Conservation (phyloP, 2,797 vertebrate species). For the Malacoctenus gilli region DNA sequence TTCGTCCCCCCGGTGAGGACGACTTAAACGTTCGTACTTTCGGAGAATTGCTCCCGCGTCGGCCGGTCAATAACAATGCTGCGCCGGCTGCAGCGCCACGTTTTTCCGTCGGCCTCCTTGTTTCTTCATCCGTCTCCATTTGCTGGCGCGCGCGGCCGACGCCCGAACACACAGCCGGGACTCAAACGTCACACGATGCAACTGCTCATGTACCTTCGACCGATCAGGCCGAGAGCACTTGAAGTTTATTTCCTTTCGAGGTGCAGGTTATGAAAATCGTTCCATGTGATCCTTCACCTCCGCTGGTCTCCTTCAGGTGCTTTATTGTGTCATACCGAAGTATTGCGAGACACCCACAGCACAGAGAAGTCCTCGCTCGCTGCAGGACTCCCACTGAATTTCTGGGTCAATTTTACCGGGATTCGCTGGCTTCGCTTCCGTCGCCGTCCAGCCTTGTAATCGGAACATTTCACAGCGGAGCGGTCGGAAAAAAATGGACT, state of each 20-base stretch:
- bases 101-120: no score
- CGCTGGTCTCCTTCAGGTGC: no score
- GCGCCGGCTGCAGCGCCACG: no score
- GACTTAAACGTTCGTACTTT: constrained; percentile 6
- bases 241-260: not conserved
- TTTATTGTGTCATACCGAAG: no score
- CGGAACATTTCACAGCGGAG: no score
- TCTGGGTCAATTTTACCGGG: no score
- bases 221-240: constrained; percentile 2
- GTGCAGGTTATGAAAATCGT: no score
- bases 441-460: no score
- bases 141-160: not conserved
- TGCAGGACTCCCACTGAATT: not conserved
- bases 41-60: constrained; percentile 1
- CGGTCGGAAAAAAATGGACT: no score
- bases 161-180: constrained; percentile 1
- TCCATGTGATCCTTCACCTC: no score
- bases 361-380: not conserved
- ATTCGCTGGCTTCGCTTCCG: no score
- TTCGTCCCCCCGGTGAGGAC: not conserved
- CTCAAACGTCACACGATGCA: constrained; percentile 7
- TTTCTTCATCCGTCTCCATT: not conserved
- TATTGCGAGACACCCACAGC: no score
- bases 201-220: constrained; percentile 1
- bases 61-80: constrained; percentile 1